Conservation (phyloP, 2,797 vertebrate genomes). For the Pelobates cultripes region DNA sequence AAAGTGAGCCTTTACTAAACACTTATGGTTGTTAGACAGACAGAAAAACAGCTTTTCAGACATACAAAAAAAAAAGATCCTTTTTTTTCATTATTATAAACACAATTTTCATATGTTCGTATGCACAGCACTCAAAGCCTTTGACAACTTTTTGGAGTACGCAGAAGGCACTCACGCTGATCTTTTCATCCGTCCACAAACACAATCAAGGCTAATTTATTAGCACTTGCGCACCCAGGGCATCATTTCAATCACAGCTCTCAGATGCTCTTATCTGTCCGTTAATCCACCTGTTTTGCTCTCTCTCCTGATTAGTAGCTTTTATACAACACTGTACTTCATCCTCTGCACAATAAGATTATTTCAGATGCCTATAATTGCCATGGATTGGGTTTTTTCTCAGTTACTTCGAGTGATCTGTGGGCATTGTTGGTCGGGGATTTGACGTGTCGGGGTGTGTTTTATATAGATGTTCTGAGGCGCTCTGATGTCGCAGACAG, state of each 20-base stretch:
- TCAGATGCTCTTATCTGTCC: background rate
- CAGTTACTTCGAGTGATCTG: background rate
- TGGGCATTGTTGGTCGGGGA: background rate
- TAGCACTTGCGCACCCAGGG: background rate
- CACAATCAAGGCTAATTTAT: background rate
- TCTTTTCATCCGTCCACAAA: background rate
- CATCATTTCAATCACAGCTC: background rate
- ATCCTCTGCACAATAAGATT: background rate
- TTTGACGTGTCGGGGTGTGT: background rate
- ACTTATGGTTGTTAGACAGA: no score
- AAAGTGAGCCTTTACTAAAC: no score
- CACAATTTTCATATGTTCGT: no score
- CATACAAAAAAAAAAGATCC: no score
- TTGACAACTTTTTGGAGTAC: no score
- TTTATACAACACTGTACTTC: background rate
- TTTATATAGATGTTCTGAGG: background rate
- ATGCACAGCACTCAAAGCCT: no score
- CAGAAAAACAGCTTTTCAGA: no score
- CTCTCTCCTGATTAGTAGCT: slow-evolving; percentile 9
- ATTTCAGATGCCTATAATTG: slow-evolving; percentile 1
- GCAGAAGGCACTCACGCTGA: no score
- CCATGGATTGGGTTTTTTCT: background rate
- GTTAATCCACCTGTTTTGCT: background rate
- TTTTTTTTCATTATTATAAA: no score
- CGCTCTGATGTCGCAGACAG: slow-evolving; percentile 9